These are phyloP conservation scores for Stenolophus ochropezus DNA, from an alignment of 2,888 invertebrate genomes.

Conservation along the genomic window DNA sequence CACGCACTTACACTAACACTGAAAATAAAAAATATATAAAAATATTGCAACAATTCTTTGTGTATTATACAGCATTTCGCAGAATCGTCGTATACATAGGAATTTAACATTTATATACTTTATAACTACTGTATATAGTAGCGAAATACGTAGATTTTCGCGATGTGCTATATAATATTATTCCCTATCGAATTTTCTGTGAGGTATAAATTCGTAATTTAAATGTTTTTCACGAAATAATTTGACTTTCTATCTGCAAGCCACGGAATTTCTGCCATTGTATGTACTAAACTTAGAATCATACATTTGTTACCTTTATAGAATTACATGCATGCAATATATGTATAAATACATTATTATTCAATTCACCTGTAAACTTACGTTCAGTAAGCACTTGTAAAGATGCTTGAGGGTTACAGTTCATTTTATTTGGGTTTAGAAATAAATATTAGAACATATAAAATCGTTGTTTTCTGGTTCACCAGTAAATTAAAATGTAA, in stretches of 20 bases:
- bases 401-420: conserved; percentile 8
- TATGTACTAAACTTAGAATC: conserved; percentile 29
- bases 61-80: background rate
- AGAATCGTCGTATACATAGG: background rate
- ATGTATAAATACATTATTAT: conserved; percentile 10
- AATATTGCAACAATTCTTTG: background rate
- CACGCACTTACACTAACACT: background rate
- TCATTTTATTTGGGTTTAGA: background rate
- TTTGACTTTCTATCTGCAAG: conserved; percentile 23
- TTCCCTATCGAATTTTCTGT: background rate
- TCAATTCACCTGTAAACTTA: conserved; percentile 18
- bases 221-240: conserved; percentile 1
- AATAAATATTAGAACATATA: background rate
- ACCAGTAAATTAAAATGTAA: too few species aligned
- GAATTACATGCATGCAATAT: conserved; percentile 32
- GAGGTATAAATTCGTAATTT: conserved; percentile 1
- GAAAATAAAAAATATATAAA: background rate
- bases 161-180: background rate
- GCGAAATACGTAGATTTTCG: background rate
- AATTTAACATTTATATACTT: background rate
- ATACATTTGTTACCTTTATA: conserved; percentile 24
- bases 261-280: conserved; percentile 29
- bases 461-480: too few species aligned
- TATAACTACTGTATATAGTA: background rate
- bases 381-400: conserved; percentile 42